phyloP scores from a whole-genome alignment of 2,888 invertebrate species.

The Monoplex corrugatus region DNA sequence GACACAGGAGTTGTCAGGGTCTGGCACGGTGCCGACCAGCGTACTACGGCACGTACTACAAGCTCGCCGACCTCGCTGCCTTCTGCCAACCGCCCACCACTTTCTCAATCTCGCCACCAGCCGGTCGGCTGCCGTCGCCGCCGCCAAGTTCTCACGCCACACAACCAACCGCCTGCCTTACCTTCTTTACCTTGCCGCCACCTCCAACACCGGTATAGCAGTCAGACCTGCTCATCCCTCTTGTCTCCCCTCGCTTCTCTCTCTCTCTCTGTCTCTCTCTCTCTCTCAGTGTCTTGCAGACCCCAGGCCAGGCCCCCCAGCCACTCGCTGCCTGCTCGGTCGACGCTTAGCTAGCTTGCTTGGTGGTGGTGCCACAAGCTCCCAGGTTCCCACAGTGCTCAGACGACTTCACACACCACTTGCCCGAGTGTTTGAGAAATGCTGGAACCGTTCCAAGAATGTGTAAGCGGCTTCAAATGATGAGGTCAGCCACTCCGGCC shows the following conservation, averaged over 20 bases:
- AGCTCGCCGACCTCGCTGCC: background rate
- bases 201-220: no score
- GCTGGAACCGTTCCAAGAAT: no score
- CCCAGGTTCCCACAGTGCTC: no score
- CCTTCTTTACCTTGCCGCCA: background rate
- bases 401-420: no score
- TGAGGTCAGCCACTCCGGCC: no score
- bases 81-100: slow-evolving; percentile 16
- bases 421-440: no score
- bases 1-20: background rate
- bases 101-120: slow-evolving; percentile 3
- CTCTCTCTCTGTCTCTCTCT: background rate
- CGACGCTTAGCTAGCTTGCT: no score
- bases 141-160: slow-evolving; percentile 22
- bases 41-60: slow-evolving; percentile 38
- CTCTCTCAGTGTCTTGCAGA: no score
- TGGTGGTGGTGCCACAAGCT: no score
- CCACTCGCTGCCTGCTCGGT: no score
- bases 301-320: no score
- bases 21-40: slow-evolving; percentile 34
- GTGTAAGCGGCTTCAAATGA: no score
- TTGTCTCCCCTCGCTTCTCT: background rate
- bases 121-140: background rate
- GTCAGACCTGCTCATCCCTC: background rate
- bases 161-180: background rate